Base-by-base conservation (phyloP, 2,888 invertebrate genomes). In the Cancer borealis region DNA sequence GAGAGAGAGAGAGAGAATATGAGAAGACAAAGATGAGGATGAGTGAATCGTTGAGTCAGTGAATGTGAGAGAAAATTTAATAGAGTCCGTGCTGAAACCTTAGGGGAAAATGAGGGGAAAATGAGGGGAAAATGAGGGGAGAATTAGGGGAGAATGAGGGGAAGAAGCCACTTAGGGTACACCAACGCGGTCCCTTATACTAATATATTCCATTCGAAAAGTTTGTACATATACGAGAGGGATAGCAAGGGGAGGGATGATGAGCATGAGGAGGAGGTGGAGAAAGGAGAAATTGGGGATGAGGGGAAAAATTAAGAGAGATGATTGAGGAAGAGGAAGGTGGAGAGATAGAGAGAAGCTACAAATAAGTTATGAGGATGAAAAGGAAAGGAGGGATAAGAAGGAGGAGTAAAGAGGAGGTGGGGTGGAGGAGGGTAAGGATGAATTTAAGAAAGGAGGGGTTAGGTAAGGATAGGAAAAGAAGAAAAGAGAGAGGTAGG, bases 131-230 rank as follows among this genome's bases (percentile, higher is more conserved):
- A 66, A 10, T 39, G 39, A 39, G 30, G 30, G 4, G 79, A 79
- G 79, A 30, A 30, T 21, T 30, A 79, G 79, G 79, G 6, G 79
- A 10, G 66, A 3, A 30, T 21, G 79, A 79, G 26, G 30, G 79
- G 30, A 21, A 10, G 30, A 21, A 10, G 79, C 30, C 79, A 79
- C 79, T 79, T 1, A 12, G 8, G 79, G n/a, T 66, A 17, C n/a
- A 66, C 1, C 6, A 10, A 30, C 10, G 2, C 30, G 30, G 79
- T 10, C 26, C 73, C 30, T 4, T 79, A 8, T 8, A 30, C 79
- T 79, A 30, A 79, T 79, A 79, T 30, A 79, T 79, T 79, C 79
- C 79, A 79, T 30, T 30, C 79, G 79, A 79, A 79, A 79, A 79
- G 79, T 79, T 79, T 79, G 30, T 79, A 79, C 26, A 79, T 6